These are phyloP conservation scores for Subacronicta megacephala DNA, from an alignment of 2,888 invertebrate species.

Conservation along the genomic window DNA sequence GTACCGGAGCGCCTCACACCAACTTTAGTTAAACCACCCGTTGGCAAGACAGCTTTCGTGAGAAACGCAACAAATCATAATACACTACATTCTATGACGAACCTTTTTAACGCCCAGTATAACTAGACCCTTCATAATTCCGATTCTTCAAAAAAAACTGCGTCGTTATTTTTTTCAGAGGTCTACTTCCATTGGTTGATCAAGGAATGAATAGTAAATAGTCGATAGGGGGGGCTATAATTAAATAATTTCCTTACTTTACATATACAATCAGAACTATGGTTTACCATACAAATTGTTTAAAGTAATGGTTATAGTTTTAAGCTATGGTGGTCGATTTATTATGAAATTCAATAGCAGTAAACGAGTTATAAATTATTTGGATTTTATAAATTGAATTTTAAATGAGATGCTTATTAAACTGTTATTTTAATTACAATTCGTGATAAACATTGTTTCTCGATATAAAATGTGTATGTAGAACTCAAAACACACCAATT, in stretches of 20 bases:
- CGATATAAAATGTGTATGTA: no score
- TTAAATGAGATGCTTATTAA: slow-evolving; percentile 44
- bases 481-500: no score
- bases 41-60: slow-evolving; percentile 65
- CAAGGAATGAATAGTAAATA: slow-evolving; percentile 70
- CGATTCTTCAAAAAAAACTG: neutral
- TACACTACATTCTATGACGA: slow-evolving; percentile 60
- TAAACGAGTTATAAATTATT: slow-evolving; percentile 55
- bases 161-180: neutral
- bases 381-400: slow-evolving; percentile 60
- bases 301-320: slow-evolving; percentile 66
- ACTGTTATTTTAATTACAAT: slow-evolving; percentile 30
- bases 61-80: slow-evolving; percentile 77
- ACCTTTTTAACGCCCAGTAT: slow-evolving; percentile 51
- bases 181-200: slow-evolving; percentile 11
- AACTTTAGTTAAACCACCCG: slow-evolving; percentile 60
- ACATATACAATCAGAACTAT: slow-evolving; percentile 49
- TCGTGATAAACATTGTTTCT: slow-evolving; percentile 6
- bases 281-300: slow-evolving; percentile 76
- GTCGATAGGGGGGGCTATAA: slow-evolving; percentile 74
- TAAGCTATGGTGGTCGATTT: slow-evolving; percentile 67
- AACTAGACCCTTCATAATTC: slow-evolving; percentile 31
- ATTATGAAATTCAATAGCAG: slow-evolving; percentile 73
- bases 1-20: slow-evolving; percentile 10
- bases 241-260: slow-evolving; percentile 74